Evolutionary conservation across 2,797 vertebrate species (phyloP).

Genomic region (Lithobates pipiens): DNA sequence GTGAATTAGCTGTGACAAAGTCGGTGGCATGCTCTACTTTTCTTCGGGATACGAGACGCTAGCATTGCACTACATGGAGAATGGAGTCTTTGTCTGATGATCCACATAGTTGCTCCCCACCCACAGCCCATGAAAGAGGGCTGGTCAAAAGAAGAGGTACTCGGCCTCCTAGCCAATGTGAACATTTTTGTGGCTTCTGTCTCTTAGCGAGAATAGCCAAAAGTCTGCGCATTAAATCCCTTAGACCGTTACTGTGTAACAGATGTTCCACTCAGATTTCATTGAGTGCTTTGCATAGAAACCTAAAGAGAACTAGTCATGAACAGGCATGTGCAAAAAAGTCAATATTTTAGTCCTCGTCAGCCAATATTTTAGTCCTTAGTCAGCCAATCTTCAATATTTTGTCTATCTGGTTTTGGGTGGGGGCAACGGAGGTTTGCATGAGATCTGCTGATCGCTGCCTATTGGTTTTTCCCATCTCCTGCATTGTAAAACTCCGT

Average conservation of each 20-base stretch:
- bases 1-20: not conserved
- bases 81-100: slow-evolving; percentile 50
- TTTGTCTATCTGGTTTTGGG: too few species aligned
- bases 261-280: not conserved
- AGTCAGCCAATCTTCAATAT: too few species aligned
- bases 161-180: not conserved
- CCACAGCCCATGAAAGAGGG: slow-evolving; percentile 22
- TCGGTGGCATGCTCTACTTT: not conserved
- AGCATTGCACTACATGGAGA: slow-evolving; percentile 1
- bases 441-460: too few species aligned
- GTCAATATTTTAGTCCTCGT: too few species aligned
- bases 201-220: not conserved
- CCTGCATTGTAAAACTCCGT: too few species aligned
- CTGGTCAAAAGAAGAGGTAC: slow-evolving; percentile 14
- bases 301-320: not conserved
- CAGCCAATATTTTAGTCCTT: too few species aligned
- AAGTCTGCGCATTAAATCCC: not conserved
- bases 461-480: too few species aligned
- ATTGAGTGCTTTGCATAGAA: not conserved
- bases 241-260: not conserved
- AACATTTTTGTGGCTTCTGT: slow-evolving; percentile 1
- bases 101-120: slow-evolving; percentile 38
- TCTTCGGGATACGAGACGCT: not conserved
- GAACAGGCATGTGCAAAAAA: not conserved
- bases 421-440: too few species aligned